A percentile compares a stretch with the other conserved stretches of the same genome.
Evolutionary conservation across 2,797 vertebrate genomes (phyloP).

Genomic region (Rhinatrema bivittatum): DNA sequence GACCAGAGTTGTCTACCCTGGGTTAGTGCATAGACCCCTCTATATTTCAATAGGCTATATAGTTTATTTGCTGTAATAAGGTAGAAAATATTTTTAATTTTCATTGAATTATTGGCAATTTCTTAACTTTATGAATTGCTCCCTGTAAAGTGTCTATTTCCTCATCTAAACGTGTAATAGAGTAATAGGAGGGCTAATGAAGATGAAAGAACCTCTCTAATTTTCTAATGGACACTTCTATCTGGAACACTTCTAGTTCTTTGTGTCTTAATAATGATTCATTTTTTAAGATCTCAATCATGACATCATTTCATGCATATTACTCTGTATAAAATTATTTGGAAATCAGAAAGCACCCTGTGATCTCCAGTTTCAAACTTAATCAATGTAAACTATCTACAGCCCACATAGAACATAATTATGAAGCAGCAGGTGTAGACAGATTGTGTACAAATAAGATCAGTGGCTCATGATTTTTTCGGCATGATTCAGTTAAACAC

Average conservation of each 20-base stretch:
- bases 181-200: constrained; percentile 16
- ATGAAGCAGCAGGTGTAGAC: constrained; percentile 29
- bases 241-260: constrained; percentile 10
- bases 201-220: constrained; percentile 24
- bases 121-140: background rate
- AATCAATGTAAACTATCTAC: constrained; percentile 38
- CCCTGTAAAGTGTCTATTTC: background rate
- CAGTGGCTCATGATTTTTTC: constrained; percentile 29
- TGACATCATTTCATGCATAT: constrained; percentile 8
- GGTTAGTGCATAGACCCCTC: too few relatives aligned
- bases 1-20: too few relatives aligned
- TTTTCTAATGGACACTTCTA: constrained; percentile 22
- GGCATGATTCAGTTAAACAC: constrained; percentile 30
- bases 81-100: too few relatives aligned
- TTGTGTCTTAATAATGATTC: constrained; percentile 33
- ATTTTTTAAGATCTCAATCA: constrained; percentile 22
- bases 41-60: background rate
- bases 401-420: constrained; percentile 41
- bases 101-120: background rate
- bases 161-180: constrained; percentile 13
- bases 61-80: too few relatives aligned
- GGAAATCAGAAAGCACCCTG: constrained; percentile 16
- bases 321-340: constrained; percentile 20
- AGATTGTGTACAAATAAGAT: constrained; percentile 43
- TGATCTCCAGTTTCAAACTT: constrained; percentile 24